Conservation (phyloP, 2,797 vertebrate species). For the Syndactyla subalaris region DNA sequence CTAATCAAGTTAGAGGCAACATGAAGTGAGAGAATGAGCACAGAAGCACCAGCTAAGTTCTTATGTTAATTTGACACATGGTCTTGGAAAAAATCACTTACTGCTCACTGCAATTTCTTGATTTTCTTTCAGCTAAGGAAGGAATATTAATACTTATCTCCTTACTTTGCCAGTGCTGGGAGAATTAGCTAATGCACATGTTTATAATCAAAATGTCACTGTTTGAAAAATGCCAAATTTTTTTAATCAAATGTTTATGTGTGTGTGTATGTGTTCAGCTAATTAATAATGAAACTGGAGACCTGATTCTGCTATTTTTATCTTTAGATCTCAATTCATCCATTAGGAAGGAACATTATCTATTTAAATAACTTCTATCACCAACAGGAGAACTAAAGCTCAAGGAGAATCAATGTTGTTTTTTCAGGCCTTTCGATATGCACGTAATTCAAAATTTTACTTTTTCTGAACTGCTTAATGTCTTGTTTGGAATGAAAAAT, state of each 20-base stretch:
- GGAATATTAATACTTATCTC: not conserved
- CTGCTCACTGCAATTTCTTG: not conserved
- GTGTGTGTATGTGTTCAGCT: not conserved
- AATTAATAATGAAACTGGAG: not conserved
- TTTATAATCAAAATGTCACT: not conserved
- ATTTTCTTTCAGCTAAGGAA: slow-evolving; percentile 11
- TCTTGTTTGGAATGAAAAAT: not conserved
- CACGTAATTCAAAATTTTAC: not conserved
- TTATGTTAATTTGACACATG: slow-evolving; percentile 13
- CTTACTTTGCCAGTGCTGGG: not conserved
- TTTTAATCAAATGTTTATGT: not conserved
- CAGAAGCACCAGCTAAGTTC: not conserved
- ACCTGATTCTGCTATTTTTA: not conserved
- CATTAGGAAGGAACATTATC: not conserved
- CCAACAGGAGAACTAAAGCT: not conserved
- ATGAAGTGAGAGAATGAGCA: slow-evolving; percentile 28
- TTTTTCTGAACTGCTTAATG: not conserved
- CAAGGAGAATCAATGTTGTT: not conserved
- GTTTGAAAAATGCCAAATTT: not conserved
- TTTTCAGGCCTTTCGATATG: not conserved
- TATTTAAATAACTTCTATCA: not conserved
- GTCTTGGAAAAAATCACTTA: slow-evolving; percentile 13
- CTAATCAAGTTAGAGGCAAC: slow-evolving; percentile 48
- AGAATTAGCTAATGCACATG: not conserved
- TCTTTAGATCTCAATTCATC: not conserved